A percentile compares a stretch with the other conserved stretches of the same genome.
These are phyloP conservation scores for Cirrhinus molitorella DNA, from an alignment of 2,797 vertebrate genomes.

Conservation along the genomic window DNA sequence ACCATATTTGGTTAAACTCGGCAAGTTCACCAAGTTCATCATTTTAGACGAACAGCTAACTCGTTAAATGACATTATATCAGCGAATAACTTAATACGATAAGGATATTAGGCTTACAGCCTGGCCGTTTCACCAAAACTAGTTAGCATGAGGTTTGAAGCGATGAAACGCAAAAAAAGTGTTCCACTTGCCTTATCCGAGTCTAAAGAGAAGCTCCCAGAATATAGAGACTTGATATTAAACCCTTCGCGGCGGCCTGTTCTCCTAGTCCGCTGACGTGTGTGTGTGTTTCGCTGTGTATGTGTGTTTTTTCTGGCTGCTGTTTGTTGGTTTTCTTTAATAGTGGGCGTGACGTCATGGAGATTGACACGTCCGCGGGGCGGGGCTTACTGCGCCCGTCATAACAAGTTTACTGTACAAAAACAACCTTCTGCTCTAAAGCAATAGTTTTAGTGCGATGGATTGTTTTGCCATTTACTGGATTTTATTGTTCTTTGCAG, in stretches of 20 bases:
- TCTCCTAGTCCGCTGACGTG: neutral
- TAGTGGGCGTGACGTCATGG: neutral
- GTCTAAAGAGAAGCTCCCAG: conserved; percentile 47
- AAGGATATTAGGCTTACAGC: neutral
- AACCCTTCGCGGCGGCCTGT: neutral
- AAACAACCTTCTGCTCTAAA: conserved; percentile 29
- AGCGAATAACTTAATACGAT: neutral
- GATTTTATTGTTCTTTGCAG: neutral
- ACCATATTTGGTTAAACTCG: conserved; percentile 34
- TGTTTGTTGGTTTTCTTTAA: conserved; percentile 64
- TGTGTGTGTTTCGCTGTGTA: neutral
- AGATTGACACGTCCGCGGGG: neutral
- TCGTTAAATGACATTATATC: neutral
- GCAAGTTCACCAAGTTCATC: neutral
- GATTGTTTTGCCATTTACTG: too few relatives aligned
- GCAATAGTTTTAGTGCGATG: neutral
- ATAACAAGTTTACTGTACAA: conserved; percentile 24
- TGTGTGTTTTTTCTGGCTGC: conserved; percentile 37
- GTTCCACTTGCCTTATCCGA: conserved; percentile 32
- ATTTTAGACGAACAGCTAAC: neutral
- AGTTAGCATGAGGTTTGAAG: neutral
- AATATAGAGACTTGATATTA: conserved; percentile 16
- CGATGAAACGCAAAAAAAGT: neutral
- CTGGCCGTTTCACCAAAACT: neutral
- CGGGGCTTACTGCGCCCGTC: neutral